A percentile compares a stretch with the other conserved stretches of the same genome.
phyloP scores from a whole-genome alignment of 2,888 invertebrate species.

The Lochmaea crataegi region DNA sequence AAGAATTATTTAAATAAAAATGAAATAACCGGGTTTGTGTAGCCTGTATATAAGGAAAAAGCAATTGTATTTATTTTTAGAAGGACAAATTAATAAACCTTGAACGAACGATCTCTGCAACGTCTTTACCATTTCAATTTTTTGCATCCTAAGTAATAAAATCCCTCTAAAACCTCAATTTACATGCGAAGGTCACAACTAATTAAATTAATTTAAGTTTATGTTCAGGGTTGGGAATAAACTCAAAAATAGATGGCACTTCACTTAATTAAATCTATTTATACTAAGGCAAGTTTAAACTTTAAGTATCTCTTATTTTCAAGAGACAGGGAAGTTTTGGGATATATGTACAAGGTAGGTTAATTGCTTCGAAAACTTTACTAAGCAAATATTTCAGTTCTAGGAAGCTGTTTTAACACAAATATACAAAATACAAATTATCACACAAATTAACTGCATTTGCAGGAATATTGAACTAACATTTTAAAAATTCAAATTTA shows the following conservation, averaged over 20 bases:
- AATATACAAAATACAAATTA: too few relatives aligned
- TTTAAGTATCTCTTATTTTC: background rate
- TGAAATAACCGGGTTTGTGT: too few relatives aligned
- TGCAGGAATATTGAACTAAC: too few relatives aligned
- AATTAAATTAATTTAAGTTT: background rate
- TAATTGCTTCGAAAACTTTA: background rate
- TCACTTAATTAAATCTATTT: background rate
- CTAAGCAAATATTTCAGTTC: too few relatives aligned
- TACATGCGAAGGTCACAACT: background rate
- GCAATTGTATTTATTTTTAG: too few relatives aligned
- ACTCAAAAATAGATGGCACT: slow-evolving; percentile 1
- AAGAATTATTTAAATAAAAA: too few relatives aligned
- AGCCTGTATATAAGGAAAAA: too few relatives aligned
- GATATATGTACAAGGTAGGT: background rate
- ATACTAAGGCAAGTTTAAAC: background rate
- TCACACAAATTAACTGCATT: too few relatives aligned
- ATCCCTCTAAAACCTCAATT: background rate
- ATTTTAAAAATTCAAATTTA: too few relatives aligned
- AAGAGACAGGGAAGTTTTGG: background rate
- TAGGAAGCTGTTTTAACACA: too few relatives aligned
- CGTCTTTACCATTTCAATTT: background rate
- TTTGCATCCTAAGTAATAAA: background rate
- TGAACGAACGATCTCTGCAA: too few relatives aligned
- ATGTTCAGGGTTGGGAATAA: background rate
- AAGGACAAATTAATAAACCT: too few relatives aligned